These are phyloP conservation scores for Callimorpha dominula DNA, from an alignment of 2,888 invertebrate genomes.

Conservation along the genomic window DNA sequence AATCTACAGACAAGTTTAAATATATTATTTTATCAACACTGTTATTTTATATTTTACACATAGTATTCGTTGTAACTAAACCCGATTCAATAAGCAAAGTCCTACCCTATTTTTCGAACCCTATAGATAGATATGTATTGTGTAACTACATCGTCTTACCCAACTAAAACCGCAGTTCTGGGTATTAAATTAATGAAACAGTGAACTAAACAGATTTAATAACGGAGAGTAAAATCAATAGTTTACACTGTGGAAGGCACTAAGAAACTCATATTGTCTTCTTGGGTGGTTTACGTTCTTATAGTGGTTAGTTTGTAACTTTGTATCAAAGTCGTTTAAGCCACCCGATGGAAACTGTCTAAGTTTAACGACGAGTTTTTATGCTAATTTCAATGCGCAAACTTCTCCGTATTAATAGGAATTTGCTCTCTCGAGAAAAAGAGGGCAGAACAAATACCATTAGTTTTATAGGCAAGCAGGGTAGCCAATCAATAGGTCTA, in stretches of 20 bases:
- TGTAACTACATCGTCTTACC: background rate
- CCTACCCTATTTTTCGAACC: background rate
- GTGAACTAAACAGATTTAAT: conserved; percentile 19
- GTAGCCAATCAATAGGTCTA: background rate
- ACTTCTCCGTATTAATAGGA: background rate
- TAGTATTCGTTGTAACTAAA: background rate
- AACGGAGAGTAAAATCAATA: conserved; percentile 10
- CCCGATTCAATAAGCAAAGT: conserved; percentile 13
- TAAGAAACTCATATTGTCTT: conserved; percentile 4
- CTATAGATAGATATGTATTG: background rate
- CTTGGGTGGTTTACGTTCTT: background rate
- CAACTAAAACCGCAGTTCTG: conserved; percentile 9
- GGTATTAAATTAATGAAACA: conserved; percentile 7
- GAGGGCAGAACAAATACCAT: background rate
- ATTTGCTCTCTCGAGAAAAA: background rate
- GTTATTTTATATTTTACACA: background rate
- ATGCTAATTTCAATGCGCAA: background rate
- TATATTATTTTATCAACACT: background rate
- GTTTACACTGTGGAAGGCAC: conserved; percentile 1
- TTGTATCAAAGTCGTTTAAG: background rate
- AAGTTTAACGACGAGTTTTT: background rate
- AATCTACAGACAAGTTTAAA: background rate
- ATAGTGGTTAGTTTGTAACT: background rate
- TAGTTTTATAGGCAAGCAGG: background rate
- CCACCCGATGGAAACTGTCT: background rate